Conservation (phyloP, 53 echinoderm and acorn worm genomes). For the Glandiceps talaboti region DNA sequence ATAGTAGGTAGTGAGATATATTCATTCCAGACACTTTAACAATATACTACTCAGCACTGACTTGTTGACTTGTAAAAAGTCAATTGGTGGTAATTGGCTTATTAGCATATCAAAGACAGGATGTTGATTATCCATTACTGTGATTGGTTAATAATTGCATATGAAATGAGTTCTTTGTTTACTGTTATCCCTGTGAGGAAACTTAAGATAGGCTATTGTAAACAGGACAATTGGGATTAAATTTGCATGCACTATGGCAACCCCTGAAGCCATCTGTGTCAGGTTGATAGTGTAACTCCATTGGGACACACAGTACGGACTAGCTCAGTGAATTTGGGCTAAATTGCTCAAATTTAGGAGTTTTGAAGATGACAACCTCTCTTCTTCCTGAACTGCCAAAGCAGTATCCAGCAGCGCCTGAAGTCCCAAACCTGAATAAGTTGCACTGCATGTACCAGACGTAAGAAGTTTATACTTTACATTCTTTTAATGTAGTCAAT, state of each 20-base stretch:
- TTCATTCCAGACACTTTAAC: no score
- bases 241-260: conserved; percentile 4
- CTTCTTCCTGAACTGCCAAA: conserved; percentile 74
- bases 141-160: no score
- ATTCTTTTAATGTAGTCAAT: no score
- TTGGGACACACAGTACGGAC: not conserved
- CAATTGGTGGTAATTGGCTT: no score
- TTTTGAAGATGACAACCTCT: conserved; percentile 62
- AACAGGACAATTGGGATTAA: not conserved
- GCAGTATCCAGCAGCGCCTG: conserved; percentile 49
- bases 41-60: no score
- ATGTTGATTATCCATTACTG: no score
- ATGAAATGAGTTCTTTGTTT: no score
- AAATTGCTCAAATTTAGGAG: conserved; percentile 14
- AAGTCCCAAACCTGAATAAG: conserved; percentile 20
- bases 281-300: conserved; percentile 1
- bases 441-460: conserved; percentile 94
- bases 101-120: no score
- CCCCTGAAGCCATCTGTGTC: conserved; percentile 3
- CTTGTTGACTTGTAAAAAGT: no score
- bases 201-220: no score
- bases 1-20: no score
- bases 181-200: no score
- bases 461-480: conserved; percentile 31
- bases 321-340: conserved; percentile 15